Percentiles rank a stretch among this genome's conserved stretches.
Conservation (phyloP, 64 coral and sea anemone species). For the Trachythela sp. region DNA sequence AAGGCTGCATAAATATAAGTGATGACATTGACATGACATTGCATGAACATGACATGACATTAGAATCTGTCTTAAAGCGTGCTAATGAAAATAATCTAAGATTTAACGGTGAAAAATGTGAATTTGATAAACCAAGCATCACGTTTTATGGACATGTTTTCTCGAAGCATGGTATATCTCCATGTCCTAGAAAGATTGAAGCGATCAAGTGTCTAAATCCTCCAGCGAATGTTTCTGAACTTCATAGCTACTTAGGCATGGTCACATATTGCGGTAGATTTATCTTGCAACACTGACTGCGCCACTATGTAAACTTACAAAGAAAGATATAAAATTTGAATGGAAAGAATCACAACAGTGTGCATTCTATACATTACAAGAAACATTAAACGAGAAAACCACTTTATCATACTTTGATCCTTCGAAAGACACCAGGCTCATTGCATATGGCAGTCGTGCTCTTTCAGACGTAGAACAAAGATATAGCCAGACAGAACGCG, state of each 20-base stretch:
- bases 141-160: conserved; percentile 9
- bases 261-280: not conserved
- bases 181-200: not conserved
- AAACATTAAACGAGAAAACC: not conserved
- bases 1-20: too few relatives aligned
- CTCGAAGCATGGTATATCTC: not conserved
- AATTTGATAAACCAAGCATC: too few relatives aligned
- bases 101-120: conserved; percentile 10
- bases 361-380: not conserved
- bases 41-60: not conserved
- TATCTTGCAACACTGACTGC: conserved; percentile 5
- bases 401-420: too few relatives aligned
- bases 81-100: not conserved
- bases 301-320: not conserved
- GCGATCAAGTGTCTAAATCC: not conserved
- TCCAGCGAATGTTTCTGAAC: not conserved
- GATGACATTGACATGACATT: not conserved
- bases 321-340: not conserved
- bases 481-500: too few relatives aligned
- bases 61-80: not conserved
- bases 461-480: too few relatives aligned
- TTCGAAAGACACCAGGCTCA: too few relatives aligned
- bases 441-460: too few relatives aligned
- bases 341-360: not conserved
- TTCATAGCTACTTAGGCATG: conserved; percentile 5